Evolutionary conservation across 1,140 invertebrate genomes (phyloP), one percentile per base, ranked within the genome.

Genomic region (Nixonia krombeini): DNA sequence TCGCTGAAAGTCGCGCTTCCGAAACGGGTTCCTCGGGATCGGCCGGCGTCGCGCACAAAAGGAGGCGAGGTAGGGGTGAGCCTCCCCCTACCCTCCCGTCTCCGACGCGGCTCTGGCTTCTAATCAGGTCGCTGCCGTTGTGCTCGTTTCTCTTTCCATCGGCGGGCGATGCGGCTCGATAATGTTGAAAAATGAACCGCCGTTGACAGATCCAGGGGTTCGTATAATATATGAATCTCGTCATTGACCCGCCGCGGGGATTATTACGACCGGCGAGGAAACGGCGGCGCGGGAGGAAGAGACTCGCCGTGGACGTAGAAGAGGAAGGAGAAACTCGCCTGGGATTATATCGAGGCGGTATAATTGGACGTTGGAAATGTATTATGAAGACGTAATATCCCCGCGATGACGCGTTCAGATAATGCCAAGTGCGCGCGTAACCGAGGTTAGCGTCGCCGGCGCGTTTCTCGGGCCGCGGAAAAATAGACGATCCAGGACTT

Each of bases 311-410:
- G n/a, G n/a, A n/a, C n/a, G n/a, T n/a, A n/a, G n/a, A n/a, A 37
- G 17, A 37, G 12, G 12, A 37, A 37, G 35, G 17, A 37, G 35
- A 13, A 37, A 10, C 29, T 31, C 29, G 10, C 3, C 4, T 5
- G 3, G 35, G 35, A 37, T 37, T 4, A 16, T 13, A 37, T 37
- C 35, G 12, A n/a, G 10, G 12, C 4, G 4, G 17, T 37, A 37
- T 37, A 15, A 37, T 37, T 37, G 35, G 35, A 12, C 17, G 35
- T 15, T 37, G 35, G 12, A 15, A 37, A 37, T 37, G 35, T n/a
- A 16, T 16, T 37, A 37, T 37, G 35, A 37, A 37, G 35, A 37
- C 17, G 35, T 37, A 37, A 37, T 37, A 37, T 37, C 35, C 12
- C 17, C 35, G 35, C 12, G 35, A 37, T 37, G 35, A 37, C 35